These are phyloP conservation scores for Pteronotus mesoamericanus DNA, from an alignment of 2,797 vertebrate genomes.

Conservation along the genomic window DNA sequence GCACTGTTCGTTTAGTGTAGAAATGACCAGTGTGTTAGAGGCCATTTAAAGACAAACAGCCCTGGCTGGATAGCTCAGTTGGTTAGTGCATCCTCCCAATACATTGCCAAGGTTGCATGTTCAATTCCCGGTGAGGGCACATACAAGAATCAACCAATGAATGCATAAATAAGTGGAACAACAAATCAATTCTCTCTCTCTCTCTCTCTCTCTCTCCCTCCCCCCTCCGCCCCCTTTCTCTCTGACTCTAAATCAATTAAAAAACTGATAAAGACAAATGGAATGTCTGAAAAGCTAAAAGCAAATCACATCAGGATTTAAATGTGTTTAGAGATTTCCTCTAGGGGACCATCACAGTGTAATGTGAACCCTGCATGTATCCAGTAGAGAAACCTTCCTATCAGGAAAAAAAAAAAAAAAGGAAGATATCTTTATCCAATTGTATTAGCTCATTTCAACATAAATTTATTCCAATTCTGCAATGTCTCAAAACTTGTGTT, in stretches of 20 bases:
- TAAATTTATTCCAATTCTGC: not conserved
- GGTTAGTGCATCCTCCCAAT: too few relatives aligned
- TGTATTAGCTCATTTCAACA: not conserved
- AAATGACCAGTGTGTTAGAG: not conserved
- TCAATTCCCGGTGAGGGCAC: too few relatives aligned
- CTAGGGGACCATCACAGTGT: fast-evolving
- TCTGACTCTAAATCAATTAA: too few relatives aligned
- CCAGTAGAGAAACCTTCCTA: not conserved
- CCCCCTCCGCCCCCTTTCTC: too few relatives aligned
- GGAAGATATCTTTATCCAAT: not conserved
- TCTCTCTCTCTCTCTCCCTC: too few relatives aligned
- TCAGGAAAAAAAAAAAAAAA: not conserved
- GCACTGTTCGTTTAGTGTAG: not conserved
- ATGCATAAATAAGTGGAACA: too few relatives aligned
- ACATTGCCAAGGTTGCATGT: too few relatives aligned
- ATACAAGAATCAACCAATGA: too few relatives aligned
- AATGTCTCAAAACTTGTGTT: constrained; percentile 5
- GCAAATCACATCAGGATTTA: not conserved
- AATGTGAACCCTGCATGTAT: not conserved
- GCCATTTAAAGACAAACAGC: not conserved
- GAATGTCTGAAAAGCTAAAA: not conserved
- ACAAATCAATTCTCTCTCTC: too few relatives aligned
- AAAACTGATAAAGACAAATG: not conserved
- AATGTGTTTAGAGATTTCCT: not conserved
- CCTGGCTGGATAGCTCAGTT: too few relatives aligned